These are phyloP conservation scores for Antheraea yamamai DNA, from an alignment of 2,888 invertebrate genomes.

Conservation along the genomic window DNA sequence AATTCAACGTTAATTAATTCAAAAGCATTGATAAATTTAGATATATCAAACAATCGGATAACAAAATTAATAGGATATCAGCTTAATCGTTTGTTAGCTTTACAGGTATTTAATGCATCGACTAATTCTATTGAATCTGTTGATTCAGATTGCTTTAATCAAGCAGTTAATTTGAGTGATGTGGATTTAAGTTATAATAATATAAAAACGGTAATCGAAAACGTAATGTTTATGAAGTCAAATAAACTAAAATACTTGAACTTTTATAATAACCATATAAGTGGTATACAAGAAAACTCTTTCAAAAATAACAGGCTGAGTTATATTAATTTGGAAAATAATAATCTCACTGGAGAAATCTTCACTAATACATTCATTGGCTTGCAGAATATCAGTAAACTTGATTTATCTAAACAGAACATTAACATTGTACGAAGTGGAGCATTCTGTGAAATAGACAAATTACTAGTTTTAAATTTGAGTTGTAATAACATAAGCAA, in stretches of 20 bases:
- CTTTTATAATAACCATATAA: slow-evolving; percentile 56
- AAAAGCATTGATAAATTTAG: slow-evolving; percentile 48
- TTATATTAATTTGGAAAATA: slow-evolving; percentile 56
- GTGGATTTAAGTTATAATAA: slow-evolving; percentile 62
- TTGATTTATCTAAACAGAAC: slow-evolving; percentile 56
- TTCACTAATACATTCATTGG: slow-evolving; percentile 54
- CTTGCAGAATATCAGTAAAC: slow-evolving; percentile 41
- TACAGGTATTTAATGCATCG: slow-evolving; percentile 58
- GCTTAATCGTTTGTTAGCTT: slow-evolving; percentile 48
- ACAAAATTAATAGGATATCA: slow-evolving; percentile 52
- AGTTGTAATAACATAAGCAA: slow-evolving; percentile 53
- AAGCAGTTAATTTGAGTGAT: slow-evolving; percentile 45
- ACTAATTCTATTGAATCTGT: slow-evolving; percentile 55
- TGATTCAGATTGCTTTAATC: slow-evolving; percentile 60
- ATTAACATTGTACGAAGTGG: slow-evolving; percentile 46
- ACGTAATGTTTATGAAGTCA: slow-evolving; percentile 55
- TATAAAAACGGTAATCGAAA: slow-evolving; percentile 52
- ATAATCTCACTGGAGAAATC: slow-evolving; percentile 53
- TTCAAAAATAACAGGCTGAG: slow-evolving; percentile 42
- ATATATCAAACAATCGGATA: slow-evolving; percentile 57
- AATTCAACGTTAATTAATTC: slow-evolving; percentile 56
- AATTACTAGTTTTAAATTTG: slow-evolving; percentile 53
- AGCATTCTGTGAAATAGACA: slow-evolving; percentile 50
- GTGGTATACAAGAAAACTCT: slow-evolving; percentile 54
- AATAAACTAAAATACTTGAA: slow-evolving; percentile 50